Conservation (phyloP, 1,140 invertebrate genomes). For the Saxidomus purpurata region DNA sequence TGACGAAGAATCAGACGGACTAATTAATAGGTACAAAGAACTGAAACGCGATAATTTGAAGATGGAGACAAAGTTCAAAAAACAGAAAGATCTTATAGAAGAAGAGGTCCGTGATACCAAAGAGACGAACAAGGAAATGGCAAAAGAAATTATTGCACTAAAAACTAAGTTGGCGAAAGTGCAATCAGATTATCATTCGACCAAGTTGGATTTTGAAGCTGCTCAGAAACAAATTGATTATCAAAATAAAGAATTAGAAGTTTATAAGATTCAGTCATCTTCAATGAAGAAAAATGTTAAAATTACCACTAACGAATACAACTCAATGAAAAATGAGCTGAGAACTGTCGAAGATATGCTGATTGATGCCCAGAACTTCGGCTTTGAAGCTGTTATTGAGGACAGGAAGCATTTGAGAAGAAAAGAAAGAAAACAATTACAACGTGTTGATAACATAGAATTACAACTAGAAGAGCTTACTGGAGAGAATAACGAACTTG, state of each 20-base stretch:
- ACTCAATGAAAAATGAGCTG: constrained; percentile 58
- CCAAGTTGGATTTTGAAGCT: constrained; percentile 56
- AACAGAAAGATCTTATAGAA: constrained; percentile 54
- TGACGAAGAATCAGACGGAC: constrained; percentile 52
- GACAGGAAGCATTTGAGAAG: constrained; percentile 18
- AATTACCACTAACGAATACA: constrained; percentile 24
- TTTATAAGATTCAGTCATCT: constrained; percentile 54
- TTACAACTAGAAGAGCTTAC: constrained; percentile 40
- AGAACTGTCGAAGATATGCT: constrained; percentile 48
- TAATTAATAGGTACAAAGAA: constrained; percentile 60
- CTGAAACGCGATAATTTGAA: constrained; percentile 61
- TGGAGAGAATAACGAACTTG: constrained; percentile 35
- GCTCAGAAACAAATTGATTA: constrained; percentile 57
- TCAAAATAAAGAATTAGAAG: constrained; percentile 55
- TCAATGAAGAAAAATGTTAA: constrained; percentile 26
- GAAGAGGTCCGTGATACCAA: constrained; percentile 52
- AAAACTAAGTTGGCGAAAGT: constrained; percentile 56
- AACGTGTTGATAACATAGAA: constrained; percentile 37
- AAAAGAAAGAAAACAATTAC: constrained; percentile 56
- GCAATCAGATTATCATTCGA: constrained; percentile 41
- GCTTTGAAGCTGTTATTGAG: constrained; percentile 52
- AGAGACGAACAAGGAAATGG: constrained; percentile 58
- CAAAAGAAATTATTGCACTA: constrained; percentile 53
- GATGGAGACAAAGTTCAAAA: constrained; percentile 65
- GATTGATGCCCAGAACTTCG: constrained; percentile 17